These are phyloP conservation scores for Polyommatus icarus DNA, from an alignment of 2,888 invertebrate species.

Conservation along the genomic window DNA sequence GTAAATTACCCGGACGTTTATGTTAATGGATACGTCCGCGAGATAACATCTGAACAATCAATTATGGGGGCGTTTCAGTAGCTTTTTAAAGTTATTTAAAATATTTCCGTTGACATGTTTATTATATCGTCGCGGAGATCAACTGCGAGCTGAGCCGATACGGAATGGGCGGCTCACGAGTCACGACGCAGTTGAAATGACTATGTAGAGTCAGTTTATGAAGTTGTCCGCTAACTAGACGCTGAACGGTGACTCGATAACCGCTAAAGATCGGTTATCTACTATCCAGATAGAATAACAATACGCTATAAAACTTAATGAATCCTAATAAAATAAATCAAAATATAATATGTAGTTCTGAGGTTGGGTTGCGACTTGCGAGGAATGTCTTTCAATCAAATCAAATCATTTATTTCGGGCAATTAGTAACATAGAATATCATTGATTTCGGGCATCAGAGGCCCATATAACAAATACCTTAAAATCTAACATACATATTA, in stretches of 20 bases:
- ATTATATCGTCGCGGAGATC: not conserved
- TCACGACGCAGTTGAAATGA: not conserved
- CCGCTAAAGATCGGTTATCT: not conserved
- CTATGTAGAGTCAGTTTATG: not conserved
- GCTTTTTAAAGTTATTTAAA: slow-evolving; percentile 19
- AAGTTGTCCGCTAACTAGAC: not conserved
- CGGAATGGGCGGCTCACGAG: not conserved
- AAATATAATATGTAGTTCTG: not conserved
- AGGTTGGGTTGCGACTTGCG: not conserved
- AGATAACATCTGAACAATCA: slow-evolving; percentile 8
- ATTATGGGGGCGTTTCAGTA: not conserved
- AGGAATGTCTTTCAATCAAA: too few species aligned
- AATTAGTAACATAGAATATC: too few species aligned
- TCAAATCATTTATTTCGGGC: too few species aligned
- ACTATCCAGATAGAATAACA: not conserved
- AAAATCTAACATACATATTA: too few species aligned
- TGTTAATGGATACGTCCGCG: not conserved
- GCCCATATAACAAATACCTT: too few species aligned
- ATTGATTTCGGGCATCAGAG: too few species aligned
- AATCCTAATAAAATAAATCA: not conserved
- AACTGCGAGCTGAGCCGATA: not conserved
- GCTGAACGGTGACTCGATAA: not conserved
- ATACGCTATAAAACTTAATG: not conserved
- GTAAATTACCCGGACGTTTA: not conserved
- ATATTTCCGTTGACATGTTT: slow-evolving; percentile 10